Percentiles rank a stretch among this genome's conserved stretches.
These are phyloP conservation scores for Eilema sororculum DNA, from an alignment of 2,888 invertebrate genomes.

Conservation along the genomic window DNA sequence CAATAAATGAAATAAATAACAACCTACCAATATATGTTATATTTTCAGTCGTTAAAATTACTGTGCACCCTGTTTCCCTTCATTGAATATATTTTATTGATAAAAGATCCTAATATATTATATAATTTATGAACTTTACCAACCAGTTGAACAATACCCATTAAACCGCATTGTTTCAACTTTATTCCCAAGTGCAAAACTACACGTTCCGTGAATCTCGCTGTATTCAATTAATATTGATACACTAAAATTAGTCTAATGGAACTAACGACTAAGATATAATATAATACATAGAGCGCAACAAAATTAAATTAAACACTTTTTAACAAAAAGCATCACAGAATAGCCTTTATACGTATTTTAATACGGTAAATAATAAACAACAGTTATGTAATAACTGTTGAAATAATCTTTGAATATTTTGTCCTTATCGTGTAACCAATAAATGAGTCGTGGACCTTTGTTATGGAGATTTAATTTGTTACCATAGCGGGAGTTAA, in stretches of 20 bases:
- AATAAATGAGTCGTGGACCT: conserved; percentile 12
- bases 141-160: conserved; percentile 16
- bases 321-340: conserved; percentile 6
- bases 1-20: neutral
- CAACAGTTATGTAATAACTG: conserved; percentile 8
- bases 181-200: conserved; percentile 29
- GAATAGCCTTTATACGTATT: neutral
- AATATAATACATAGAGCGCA: neutral
- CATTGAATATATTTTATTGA: too few relatives aligned
- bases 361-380: neutral
- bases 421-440: conserved; percentile 22
- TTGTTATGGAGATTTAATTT: conserved; percentile 17
- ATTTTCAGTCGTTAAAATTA: too few relatives aligned
- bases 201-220: conserved; percentile 22
- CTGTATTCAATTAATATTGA: conserved; percentile 38
- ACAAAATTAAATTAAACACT: neutral
- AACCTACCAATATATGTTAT: too few relatives aligned
- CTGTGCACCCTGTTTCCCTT: too few relatives aligned
- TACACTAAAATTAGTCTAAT: conserved; percentile 17
- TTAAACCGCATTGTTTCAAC: conserved; percentile 18
- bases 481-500: conserved; percentile 9
- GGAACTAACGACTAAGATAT: neutral
- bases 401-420: conserved; percentile 21
- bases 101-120: too few relatives aligned
- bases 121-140: too few relatives aligned